phyloP scores from a whole-genome alignment of 2,888 invertebrate species.

The Ichneumoninae sp. region DNA sequence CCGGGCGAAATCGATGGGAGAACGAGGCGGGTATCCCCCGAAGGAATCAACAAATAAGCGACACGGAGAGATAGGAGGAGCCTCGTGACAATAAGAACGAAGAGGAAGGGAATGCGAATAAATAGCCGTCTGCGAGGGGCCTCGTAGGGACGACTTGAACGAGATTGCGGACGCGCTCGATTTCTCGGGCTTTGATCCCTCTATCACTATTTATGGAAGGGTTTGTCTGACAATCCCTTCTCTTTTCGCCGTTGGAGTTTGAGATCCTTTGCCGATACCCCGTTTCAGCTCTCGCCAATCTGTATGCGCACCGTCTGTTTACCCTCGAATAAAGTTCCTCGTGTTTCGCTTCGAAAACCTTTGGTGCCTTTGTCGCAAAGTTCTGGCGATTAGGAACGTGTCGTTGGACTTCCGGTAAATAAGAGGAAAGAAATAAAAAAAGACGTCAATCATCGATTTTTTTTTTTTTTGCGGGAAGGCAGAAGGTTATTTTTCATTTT shows the following conservation, averaged over 20 bases:
- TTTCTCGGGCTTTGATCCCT: constrained; percentile 46
- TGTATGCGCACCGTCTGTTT: background rate
- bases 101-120: constrained; percentile 8
- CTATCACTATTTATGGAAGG: constrained; percentile 46
- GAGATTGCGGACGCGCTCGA: constrained; percentile 41
- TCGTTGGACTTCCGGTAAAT: background rate
- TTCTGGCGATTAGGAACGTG: background rate
- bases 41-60: constrained; percentile 48
- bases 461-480: background rate
- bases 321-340: background rate
- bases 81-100: background rate
- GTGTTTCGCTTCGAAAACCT: background rate
- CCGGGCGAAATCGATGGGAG: constrained; percentile 49
- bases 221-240: constrained; percentile 15
- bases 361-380: background rate
- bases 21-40: constrained; percentile 20
- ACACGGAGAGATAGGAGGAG: background rate
- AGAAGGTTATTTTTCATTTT: background rate
- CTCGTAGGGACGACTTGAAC: constrained; percentile 22
- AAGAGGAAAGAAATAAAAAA: background rate
- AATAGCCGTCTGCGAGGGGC: background rate
- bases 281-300: background rate
- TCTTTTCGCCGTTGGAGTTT: background rate
- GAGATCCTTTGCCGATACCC: background rate
- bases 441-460: background rate